Evolutionary conservation across 2,113 vertebrate genomes (phyloP).

Genomic region (Dolichallabes microphthalmus): DNA sequence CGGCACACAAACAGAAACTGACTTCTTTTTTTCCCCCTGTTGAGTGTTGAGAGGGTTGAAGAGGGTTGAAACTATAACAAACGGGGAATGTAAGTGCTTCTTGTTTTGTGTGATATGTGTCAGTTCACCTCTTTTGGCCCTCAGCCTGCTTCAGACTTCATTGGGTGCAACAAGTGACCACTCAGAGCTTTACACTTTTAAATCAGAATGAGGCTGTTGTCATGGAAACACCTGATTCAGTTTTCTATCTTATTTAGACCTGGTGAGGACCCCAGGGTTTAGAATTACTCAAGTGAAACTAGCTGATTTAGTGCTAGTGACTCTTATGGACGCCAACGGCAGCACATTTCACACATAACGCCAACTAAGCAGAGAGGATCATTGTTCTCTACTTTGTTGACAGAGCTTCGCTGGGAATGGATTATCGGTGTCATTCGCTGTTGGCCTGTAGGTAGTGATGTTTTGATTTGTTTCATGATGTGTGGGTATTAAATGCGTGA

Average conservation of each 20-base stretch:
- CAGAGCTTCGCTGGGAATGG: neutral
- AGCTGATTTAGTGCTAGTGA: slow-evolving; percentile 16
- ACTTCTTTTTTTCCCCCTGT: neutral
- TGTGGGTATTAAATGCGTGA: slow-evolving; percentile 4
- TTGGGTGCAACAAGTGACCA: slow-evolving; percentile 26
- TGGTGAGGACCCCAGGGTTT: slow-evolving; percentile 16
- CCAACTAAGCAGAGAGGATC: neutral
- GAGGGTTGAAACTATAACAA: no score
- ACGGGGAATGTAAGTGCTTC: neutral
- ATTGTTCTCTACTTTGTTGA: no score
- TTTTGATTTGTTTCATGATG: neutral
- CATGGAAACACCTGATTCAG: slow-evolving; percentile 45
- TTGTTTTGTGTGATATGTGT: slow-evolving; percentile 20
- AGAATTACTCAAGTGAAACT: slow-evolving; percentile 8
- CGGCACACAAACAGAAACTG: neutral
- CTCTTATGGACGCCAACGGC: neutral
- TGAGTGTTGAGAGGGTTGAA: slow-evolving; percentile 25
- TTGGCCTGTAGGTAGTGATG: neutral
- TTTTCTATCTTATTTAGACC: slow-evolving; percentile 19
- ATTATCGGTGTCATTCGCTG: slow-evolving; percentile 7
- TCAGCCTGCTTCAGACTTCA: slow-evolving; percentile 5
- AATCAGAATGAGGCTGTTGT: slow-evolving; percentile 32
- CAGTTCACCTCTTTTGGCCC: slow-evolving; percentile 5
- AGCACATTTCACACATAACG: neutral
- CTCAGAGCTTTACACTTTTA: neutral